These are phyloP conservation scores for Serranus cabrilla DNA, from an alignment of 2,797 vertebrate genomes.

Conservation along the genomic window DNA sequence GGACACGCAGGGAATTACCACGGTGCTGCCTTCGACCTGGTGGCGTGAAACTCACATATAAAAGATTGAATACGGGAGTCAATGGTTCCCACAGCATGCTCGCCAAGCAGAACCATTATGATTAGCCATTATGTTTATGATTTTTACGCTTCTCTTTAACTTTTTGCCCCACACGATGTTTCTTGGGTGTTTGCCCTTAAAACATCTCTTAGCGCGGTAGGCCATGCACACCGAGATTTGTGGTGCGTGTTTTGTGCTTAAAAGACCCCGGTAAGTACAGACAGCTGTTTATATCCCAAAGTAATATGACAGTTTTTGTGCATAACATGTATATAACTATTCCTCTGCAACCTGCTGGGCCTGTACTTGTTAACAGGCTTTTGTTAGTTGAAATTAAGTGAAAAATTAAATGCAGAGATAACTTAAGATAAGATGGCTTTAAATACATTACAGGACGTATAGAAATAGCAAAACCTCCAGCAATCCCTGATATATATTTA, in stretches of 20 bases:
- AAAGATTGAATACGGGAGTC: constrained; percentile 80
- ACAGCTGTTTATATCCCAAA: background rate
- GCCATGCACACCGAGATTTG: background rate
- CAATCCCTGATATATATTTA: background rate
- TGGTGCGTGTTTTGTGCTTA: background rate
- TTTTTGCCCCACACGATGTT: constrained; percentile 72
- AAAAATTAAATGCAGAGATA: background rate
- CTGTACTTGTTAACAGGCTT: background rate
- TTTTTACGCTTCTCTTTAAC: constrained; percentile 66
- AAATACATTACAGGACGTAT: background rate
- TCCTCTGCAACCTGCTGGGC: background rate
- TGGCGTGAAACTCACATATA: constrained; percentile 85
- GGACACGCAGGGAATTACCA: constrained; percentile 84
- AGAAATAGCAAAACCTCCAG: background rate
- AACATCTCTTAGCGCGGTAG: background rate
- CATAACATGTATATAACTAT: background rate
- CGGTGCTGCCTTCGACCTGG: constrained; percentile 78
- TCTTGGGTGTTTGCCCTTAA: background rate
- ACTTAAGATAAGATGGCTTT: background rate
- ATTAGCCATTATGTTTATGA: constrained; percentile 69
- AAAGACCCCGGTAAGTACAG: background rate
- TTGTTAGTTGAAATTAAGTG: background rate
- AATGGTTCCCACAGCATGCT: constrained; percentile 48
- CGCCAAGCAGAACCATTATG: constrained; percentile 56
- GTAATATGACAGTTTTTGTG: background rate